phyloP scores from a whole-genome alignment of 2,888 invertebrate genomes.

The Dicyrtomina minuta region DNA sequence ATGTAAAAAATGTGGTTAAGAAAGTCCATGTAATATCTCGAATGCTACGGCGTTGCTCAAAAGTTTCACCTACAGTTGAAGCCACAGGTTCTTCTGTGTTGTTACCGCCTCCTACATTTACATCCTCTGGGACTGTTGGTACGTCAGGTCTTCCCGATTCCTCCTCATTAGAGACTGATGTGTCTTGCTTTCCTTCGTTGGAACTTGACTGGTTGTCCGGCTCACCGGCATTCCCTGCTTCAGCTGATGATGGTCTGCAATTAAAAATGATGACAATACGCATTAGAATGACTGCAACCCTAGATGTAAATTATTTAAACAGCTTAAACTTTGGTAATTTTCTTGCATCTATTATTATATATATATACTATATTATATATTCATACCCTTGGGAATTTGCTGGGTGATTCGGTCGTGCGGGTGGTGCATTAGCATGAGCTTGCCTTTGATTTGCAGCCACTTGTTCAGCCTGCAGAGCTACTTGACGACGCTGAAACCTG shows the following conservation, averaged over 20 bases:
- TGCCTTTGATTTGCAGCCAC: conserved; percentile 14
- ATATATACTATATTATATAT: no score
- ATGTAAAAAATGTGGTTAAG: conserved; percentile 89
- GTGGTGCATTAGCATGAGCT: conserved; percentile 52
- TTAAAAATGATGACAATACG: background rate
- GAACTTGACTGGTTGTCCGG: background rate
- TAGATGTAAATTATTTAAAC: no score
- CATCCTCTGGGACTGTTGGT: background rate
- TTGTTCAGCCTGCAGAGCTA: conserved; percentile 27
- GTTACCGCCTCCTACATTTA: background rate
- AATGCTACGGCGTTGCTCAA: conserved; percentile 63
- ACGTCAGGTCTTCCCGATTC: conserved; percentile 1
- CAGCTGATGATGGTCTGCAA: conserved; percentile 7
- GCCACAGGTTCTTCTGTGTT: conserved; percentile 1
- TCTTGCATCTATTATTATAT: no score
- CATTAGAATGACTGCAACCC: no score
- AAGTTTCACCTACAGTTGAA: conserved; percentile 50
- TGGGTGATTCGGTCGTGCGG: background rate
- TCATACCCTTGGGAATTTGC: conserved; percentile 2
- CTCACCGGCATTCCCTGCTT: conserved; percentile 20
- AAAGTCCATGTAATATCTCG: conserved; percentile 83
- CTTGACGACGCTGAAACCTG: conserved; percentile 37
- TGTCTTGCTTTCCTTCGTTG: conserved; percentile 20
- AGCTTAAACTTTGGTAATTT: no score
- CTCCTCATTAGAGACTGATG: conserved; percentile 10